These are phyloP conservation scores for Phasianus colchicus DNA, from an alignment of 2,113 vertebrate genomes.

Conservation along the genomic window DNA sequence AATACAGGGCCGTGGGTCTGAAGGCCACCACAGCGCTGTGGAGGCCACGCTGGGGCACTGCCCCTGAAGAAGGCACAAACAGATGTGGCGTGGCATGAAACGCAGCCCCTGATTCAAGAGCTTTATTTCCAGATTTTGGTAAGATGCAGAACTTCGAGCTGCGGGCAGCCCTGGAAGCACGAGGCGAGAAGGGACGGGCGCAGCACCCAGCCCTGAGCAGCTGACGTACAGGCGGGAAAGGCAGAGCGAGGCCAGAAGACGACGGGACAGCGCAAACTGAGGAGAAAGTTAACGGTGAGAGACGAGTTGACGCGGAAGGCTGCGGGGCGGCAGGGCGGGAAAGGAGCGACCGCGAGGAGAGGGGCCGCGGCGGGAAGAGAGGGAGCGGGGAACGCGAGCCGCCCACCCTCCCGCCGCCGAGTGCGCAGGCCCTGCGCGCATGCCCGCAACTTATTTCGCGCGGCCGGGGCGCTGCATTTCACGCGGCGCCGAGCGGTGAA, in stretches of 20 bases:
- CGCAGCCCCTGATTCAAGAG: no score
- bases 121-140: no score
- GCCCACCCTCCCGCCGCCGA: conserved; percentile 10
- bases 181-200: rapidly evolving
- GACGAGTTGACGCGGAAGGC: no score
- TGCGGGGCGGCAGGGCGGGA: neutral
- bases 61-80: rapidly evolving
- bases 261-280: neutral
- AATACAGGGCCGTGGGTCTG: rapidly evolving
- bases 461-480: conserved; percentile 41
- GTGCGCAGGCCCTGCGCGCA: conserved; percentile 71
- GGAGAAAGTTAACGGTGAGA: neutral
- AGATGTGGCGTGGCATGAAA: rapidly evolving
- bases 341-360: neutral
- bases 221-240: no score
- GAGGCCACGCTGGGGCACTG: rapidly evolving
- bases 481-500: neutral
- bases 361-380: no score
- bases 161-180: rapidly evolving
- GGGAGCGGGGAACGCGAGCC: neutral
- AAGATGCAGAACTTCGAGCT: no score
- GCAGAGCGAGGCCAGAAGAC: rapidly evolving
- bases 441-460: conserved; percentile 70
- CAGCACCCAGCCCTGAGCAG: neutral
- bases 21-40: no score